Base-by-base conservation (phyloP, 2,797 vertebrate genomes). In the Notamacropus eugenii region DNA sequence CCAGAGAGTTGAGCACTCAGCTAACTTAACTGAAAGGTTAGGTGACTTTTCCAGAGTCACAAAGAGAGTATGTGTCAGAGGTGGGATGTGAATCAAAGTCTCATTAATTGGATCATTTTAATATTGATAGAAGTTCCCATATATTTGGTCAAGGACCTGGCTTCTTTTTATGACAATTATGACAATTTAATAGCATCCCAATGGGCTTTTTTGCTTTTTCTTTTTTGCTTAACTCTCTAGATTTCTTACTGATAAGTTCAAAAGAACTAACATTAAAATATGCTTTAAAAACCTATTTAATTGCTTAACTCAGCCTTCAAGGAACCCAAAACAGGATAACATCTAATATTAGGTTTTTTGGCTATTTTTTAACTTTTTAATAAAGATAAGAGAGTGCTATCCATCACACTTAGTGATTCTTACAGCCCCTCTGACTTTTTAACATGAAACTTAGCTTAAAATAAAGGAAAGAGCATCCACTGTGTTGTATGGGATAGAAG, bases 371-470 rank as follows among this genome's bases (percentile, higher is more conserved):
- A 56, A 93, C 90, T 67, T 87, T 16, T 90, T 92, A 54, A 50
- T 94, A 91, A 54, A 91, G 57, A 91, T 14, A 74, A 46, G 19
- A 58, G 58, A n/a, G 22, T 16, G 59, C 9, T 16, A 34, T 56
- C 3, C 1, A 0, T 50, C 0, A 50, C 46, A 0, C 54, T 55
- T 74, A 14, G 29, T 27, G 31, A 52, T 95, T 55, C 0, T 2
- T 54, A 55, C 22, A 22, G 10, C 28, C 57, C 13, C 5, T 87
- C 0, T 62, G 31, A 54, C n/a, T 46, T 34, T 1, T 50, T 29
- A 57, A 67, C 1, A 5, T 54, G 19, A 8, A 56, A 55, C 57
- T 54, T 34, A 12, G n/a, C 31, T 90, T 92, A 93, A 74, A 90
- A 93, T 92, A 92, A 54, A 46, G 5, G 40, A 87, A 92, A 82